Conservation (phyloP, 2,797 vertebrate genomes). For the Margarornis squamiger region DNA sequence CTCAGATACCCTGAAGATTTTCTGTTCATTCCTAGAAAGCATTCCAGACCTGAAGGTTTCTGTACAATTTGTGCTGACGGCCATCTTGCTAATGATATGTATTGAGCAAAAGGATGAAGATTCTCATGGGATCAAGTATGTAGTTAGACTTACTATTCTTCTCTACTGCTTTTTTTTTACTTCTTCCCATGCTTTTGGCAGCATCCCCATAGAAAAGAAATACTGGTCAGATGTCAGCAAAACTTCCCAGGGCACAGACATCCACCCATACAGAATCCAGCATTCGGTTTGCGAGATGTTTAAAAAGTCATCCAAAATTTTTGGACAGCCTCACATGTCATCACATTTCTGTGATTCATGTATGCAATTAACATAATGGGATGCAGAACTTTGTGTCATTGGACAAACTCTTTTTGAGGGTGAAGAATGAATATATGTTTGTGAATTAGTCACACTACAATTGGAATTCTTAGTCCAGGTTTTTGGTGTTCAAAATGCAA, state of each 20-base stretch:
- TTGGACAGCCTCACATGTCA: background rate
- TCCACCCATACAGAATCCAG: background rate
- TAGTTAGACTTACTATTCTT: background rate
- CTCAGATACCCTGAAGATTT: background rate
- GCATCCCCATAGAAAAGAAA: background rate
- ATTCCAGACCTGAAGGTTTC: background rate
- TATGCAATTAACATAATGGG: background rate
- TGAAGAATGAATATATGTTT: background rate
- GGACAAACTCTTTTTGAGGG: background rate
- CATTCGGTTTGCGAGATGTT: background rate
- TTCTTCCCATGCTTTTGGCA: background rate
- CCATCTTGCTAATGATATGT: background rate
- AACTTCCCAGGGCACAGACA: background rate
- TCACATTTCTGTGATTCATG: background rate
- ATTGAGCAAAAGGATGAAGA: background rate
- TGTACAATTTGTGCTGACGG: background rate
- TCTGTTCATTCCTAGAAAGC: background rate
- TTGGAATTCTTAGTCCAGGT: background rate
- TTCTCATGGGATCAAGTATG: background rate
- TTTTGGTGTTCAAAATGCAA: background rate
- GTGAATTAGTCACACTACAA: background rate
- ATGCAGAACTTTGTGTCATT: background rate
- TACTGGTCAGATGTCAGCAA: background rate
- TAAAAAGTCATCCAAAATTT: background rate
- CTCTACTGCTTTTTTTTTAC: background rate